These are phyloP conservation scores for Cacatua alba DNA, from an alignment of 2,113 vertebrate genomes.

Conservation along the genomic window DNA sequence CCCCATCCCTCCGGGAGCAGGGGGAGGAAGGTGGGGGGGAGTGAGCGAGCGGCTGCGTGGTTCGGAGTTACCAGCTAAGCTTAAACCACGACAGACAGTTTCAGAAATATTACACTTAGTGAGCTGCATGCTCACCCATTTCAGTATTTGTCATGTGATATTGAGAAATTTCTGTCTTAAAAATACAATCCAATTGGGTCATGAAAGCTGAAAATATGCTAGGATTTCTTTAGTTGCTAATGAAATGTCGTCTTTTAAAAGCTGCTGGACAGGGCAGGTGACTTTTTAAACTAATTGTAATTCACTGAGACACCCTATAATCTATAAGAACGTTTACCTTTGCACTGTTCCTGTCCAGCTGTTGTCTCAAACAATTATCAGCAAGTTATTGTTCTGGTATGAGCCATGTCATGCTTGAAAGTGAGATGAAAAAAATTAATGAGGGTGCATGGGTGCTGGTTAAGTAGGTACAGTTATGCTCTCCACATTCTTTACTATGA, in stretches of 20 bases:
- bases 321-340: conserved; percentile 73
- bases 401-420: conserved; percentile 74
- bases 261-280: conserved; percentile 56
- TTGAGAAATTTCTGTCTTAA: not conserved
- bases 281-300: conserved; percentile 74
- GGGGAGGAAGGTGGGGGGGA: no score
- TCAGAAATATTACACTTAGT: conserved; percentile 42
- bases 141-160: not conserved
- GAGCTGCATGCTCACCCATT: not conserved
- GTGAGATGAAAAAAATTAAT: conserved; percentile 77
- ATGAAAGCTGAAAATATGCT: conserved; percentile 37
- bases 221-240: conserved; percentile 28
- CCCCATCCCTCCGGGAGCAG: no score
- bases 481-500: conserved; percentile 53
- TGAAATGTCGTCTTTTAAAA: conserved; percentile 65
- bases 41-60: no score
- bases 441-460: conserved; percentile 73
- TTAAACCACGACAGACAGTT: not conserved
- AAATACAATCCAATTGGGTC: not conserved
- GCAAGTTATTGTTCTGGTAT: conserved; percentile 72
- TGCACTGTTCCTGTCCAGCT: conserved; percentile 78
- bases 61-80: no score
- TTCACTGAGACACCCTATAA: conserved; percentile 69
- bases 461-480: conserved; percentile 75
- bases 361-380: conserved; percentile 80